phyloP scores from a whole-genome alignment of 1,140 invertebrate genomes.

The Drosophila ohnishii region DNA sequence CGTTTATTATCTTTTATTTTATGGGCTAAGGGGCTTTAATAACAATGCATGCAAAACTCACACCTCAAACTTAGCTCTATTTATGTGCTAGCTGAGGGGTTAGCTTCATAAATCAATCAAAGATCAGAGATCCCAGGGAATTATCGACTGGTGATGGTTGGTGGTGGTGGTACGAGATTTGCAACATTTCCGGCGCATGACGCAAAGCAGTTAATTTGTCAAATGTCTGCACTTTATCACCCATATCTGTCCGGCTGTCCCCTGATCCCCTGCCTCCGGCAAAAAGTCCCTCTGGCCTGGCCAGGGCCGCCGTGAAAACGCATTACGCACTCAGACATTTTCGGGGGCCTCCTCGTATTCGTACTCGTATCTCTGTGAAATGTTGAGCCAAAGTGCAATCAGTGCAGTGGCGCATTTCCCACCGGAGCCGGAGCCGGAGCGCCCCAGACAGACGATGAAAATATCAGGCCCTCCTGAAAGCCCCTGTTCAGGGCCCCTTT shows the following conservation, averaged over 20 bases:
- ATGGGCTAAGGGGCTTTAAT: not conserved
- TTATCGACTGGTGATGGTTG: slow-evolving; percentile 8
- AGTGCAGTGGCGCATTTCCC: slow-evolving; percentile 78
- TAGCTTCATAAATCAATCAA: slow-evolving; percentile 55
- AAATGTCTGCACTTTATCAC: slow-evolving; percentile 82
- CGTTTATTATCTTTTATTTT: slow-evolving; percentile 24
- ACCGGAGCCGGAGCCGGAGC: slow-evolving; percentile 47
- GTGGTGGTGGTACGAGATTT: slow-evolving; percentile 43
- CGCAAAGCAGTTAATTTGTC: slow-evolving; percentile 82
- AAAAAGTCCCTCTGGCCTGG: slow-evolving; percentile 1
- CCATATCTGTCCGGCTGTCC: slow-evolving; percentile 61
- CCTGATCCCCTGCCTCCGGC: not conserved
- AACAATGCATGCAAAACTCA: slow-evolving; percentile 14
- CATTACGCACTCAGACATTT: slow-evolving; percentile 78
- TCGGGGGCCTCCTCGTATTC: slow-evolving; percentile 37
- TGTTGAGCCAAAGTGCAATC: slow-evolving; percentile 78
- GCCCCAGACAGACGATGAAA: slow-evolving; percentile 49
- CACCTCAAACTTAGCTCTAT: slow-evolving; percentile 17
- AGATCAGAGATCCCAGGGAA: slow-evolving; percentile 19
- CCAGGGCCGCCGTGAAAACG: slow-evolving; percentile 56
- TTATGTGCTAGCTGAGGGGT: not conserved
- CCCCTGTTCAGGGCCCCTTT: not conserved
- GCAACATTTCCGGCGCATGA: slow-evolving; percentile 74
- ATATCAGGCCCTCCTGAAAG: slow-evolving; percentile 29
- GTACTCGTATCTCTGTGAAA: slow-evolving; percentile 64